These are phyloP conservation scores for Bradypus variegatus DNA, from an alignment of 2,797 vertebrate species.

Conservation along the genomic window DNA sequence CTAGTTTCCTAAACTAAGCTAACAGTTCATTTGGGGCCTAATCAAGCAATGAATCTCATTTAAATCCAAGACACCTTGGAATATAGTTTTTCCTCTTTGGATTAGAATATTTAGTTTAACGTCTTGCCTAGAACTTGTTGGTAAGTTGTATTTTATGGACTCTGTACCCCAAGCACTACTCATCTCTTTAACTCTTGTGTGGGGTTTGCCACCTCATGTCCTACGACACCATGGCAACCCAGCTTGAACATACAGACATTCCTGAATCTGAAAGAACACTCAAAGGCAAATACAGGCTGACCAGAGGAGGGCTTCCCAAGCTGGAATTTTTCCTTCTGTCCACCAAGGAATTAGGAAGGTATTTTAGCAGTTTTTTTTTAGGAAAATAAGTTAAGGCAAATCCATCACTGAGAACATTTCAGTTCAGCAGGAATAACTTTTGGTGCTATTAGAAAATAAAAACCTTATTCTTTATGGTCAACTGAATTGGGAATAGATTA, in stretches of 20 bases:
- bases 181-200: constrained; percentile 52
- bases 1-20: background rate
- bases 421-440: background rate
- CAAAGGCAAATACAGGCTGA: constrained; percentile 52
- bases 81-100: constrained; percentile 35
- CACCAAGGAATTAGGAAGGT: background rate
- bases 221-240: constrained; percentile 70
- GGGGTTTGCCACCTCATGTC: constrained; percentile 57
- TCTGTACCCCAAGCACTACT: constrained; percentile 48
- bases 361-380: constrained; percentile 34
- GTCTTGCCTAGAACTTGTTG: constrained; percentile 42
- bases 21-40: background rate
- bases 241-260: constrained; percentile 66
- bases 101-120: constrained; percentile 40
- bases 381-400: constrained; percentile 47
- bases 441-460: constrained; percentile 22
- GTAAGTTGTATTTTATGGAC: constrained; percentile 35
- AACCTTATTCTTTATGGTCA: constrained; percentile 29
- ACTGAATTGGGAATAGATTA: constrained; percentile 13
- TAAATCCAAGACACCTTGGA: constrained; percentile 34
- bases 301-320: constrained; percentile 30
- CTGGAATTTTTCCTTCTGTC: constrained; percentile 10
- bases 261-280: constrained; percentile 57
- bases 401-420: background rate
- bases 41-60: constrained; percentile 9